Evolutionary conservation across 2,888 invertebrate genomes (phyloP).

Genomic region (Deilephila elpenor): DNA sequence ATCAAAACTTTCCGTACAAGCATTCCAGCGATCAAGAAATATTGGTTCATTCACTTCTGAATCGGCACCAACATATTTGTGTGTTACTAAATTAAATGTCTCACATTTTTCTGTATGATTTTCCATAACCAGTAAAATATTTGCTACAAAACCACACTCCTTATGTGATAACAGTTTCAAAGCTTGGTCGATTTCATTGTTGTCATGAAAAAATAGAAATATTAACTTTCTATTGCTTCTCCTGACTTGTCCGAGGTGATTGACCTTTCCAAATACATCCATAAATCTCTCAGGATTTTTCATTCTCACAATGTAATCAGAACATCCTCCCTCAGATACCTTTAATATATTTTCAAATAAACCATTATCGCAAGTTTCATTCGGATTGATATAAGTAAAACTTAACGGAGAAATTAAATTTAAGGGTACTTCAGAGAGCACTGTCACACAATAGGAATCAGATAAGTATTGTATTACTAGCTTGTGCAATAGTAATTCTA

Average conservation of each 20-base stretch:
- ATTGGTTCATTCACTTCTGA: constrained; percentile 52
- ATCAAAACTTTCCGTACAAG: constrained; percentile 62
- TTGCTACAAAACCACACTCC: constrained; percentile 64
- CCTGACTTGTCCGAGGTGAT: constrained; percentile 66
- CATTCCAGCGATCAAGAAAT: constrained; percentile 72
- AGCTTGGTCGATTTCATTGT: constrained; percentile 40
- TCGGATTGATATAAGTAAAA: constrained; percentile 55
- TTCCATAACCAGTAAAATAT: constrained; percentile 62
- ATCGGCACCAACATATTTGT: constrained; percentile 69
- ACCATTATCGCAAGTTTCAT: constrained; percentile 41
- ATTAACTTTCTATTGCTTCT: constrained; percentile 77
- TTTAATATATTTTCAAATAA: constrained; percentile 56
- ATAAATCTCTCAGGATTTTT: constrained; percentile 67
- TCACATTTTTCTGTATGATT: constrained; percentile 46
- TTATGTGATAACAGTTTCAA: constrained; percentile 60
- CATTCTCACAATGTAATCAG: constrained; percentile 73
- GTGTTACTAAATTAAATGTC: constrained; percentile 68
- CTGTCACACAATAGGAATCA: constrained; percentile 64
- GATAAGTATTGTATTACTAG: constrained; percentile 63
- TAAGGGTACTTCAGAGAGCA: constrained; percentile 61
- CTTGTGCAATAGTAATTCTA: constrained; percentile 65
- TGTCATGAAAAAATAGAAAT: constrained; percentile 59
- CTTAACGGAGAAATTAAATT: constrained; percentile 46
- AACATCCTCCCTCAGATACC: constrained; percentile 76
- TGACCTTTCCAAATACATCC: constrained; percentile 66